Evolutionary conservation across 2,888 invertebrate species (phyloP), one percentile per base, ranked within the genome.

Genomic region (Leuctra nigra): DNA sequence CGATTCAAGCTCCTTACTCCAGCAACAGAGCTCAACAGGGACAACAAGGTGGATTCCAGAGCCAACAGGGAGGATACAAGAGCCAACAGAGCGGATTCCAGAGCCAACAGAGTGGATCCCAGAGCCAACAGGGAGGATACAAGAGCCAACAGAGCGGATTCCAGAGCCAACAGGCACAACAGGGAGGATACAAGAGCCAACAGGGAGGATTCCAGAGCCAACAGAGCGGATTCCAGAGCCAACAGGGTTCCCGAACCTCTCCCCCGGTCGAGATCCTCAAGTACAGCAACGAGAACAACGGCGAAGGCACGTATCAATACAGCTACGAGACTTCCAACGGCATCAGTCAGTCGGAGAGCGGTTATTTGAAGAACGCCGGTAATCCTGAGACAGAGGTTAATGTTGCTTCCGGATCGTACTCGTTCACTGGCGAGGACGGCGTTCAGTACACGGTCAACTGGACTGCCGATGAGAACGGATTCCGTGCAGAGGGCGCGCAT

Each of bases 271-370:
- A 29, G 33, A 83, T 83, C 61, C 66, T 81, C 18, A 73, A 77
- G 59, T 81, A 77, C 65, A 77, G 78, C 57, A 82, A 80, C 61
- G 73, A 75, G 29, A 81, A 81, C 68, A 79, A 80, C 65, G 81
- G 81, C 38, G 81, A 81, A 63, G 82, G 82, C 52, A 79, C 73
- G 66, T 84, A 84, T 66, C 76, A 78, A 61, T 84, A 78, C 70
- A 82, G 83, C 64, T 87, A 84, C 66, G 84, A 86, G 70, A 84
- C 86, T 53, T 86, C 81, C 38, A 86, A 87, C 66, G 87, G 87
- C 7, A 87, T 87, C 63, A 75, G 75, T 3, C 84, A 80, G 0
- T 80, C 85, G 63, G 86, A 87, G 67, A 76, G 78, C 60, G 87
- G 87, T 9, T 84, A 78, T 69, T 69, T 86, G 64, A 86, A 86